phyloP scores from a whole-genome alignment of 2,888 invertebrate genomes.

The Chloromyia formosa region DNA sequence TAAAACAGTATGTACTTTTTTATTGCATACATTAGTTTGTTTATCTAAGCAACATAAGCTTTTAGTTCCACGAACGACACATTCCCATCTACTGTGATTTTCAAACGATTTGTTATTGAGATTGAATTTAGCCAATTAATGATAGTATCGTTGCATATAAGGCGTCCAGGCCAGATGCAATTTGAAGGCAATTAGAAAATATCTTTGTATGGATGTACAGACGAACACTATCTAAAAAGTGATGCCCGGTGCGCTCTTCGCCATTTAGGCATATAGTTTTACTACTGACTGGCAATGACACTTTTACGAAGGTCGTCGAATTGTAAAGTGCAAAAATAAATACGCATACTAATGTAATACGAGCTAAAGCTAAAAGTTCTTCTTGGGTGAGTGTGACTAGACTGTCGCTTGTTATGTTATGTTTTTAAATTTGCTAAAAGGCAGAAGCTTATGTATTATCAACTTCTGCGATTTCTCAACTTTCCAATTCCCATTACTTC shows the following conservation, averaged over 20 bases:
- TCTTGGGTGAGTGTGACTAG: too few species aligned
- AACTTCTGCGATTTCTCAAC: too few species aligned
- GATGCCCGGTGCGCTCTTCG: too few species aligned
- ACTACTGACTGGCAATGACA: conserved; percentile 16
- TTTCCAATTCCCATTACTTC: too few species aligned
- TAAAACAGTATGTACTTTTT: not conserved
- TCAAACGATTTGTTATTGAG: not conserved
- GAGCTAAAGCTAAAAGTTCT: too few species aligned
- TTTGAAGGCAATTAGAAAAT: not conserved
- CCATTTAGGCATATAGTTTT: not conserved
- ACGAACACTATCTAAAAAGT: too few species aligned
- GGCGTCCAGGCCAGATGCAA: not conserved
- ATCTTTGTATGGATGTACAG: too few species aligned
- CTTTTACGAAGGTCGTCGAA: conserved; percentile 6
- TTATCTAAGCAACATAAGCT: not conserved
- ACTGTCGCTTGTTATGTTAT: too few species aligned
- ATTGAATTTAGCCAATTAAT: not conserved
- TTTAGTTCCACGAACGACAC: not conserved
- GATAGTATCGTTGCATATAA: not conserved
- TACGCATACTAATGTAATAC: not conserved
- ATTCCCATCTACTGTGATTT: too few species aligned
- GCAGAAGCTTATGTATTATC: too few species aligned
- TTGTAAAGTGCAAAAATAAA: not conserved
- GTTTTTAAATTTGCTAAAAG: too few species aligned
- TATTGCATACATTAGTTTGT: not conserved